These are phyloP conservation scores for Xenopus tropicalis DNA, from an alignment of 2,113 vertebrate species.

Conservation along the genomic window DNA sequence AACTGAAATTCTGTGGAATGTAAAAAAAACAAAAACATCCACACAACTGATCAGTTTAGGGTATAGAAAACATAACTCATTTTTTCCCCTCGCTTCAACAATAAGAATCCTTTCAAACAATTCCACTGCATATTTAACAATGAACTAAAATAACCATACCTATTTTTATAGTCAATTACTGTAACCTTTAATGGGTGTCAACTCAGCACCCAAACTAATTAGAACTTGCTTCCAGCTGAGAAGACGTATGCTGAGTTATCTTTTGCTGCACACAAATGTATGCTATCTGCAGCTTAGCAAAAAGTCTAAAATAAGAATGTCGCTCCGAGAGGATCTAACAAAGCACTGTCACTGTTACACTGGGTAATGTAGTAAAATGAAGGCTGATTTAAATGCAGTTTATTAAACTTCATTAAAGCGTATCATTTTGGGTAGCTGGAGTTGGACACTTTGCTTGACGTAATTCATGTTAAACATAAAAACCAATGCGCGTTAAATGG, in stretches of 20 bases:
- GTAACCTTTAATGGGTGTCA: constrained; percentile 27
- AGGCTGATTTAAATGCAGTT: background rate
- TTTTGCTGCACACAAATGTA: constrained; percentile 12
- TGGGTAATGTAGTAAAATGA: background rate
- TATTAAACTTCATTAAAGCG: too few relatives aligned
- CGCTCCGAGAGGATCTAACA: background rate
- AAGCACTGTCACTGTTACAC: background rate
- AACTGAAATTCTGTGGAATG: too few relatives aligned
- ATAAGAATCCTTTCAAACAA: too few relatives aligned
- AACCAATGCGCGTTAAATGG: too few relatives aligned
- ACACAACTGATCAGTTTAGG: too few relatives aligned
- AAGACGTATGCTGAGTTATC: constrained; percentile 21
- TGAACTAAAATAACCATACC: constrained; percentile 24
- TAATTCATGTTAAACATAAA: too few relatives aligned
- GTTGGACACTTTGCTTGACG: too few relatives aligned
- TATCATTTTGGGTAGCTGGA: too few relatives aligned
- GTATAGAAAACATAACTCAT: too few relatives aligned
- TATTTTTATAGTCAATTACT: constrained; percentile 31
- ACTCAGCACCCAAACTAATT: constrained; percentile 38
- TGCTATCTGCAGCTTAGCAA: constrained; percentile 3
- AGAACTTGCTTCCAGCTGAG: constrained; percentile 24
- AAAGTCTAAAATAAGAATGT: constrained; percentile 7
- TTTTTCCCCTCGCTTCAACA: too few relatives aligned
- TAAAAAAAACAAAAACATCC: too few relatives aligned
- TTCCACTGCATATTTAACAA: too few relatives aligned